Evolutionary conservation across 1,140 invertebrate genomes (phyloP).

Genomic region (Himalopsyche phryganea): DNA sequence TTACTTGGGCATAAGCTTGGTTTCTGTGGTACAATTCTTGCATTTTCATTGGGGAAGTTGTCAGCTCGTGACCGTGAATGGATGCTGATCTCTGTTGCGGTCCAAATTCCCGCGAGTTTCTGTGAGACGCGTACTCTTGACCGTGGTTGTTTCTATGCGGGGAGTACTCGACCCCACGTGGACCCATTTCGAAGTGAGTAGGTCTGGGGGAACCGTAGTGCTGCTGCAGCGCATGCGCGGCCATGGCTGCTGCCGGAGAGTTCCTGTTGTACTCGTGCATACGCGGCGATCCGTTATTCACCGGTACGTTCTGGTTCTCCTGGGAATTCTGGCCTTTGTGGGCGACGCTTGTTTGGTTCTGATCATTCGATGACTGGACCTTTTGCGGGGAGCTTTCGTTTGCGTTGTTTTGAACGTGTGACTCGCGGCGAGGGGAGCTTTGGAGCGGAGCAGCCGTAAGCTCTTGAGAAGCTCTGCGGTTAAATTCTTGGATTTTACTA

Average conservation of each 20-base stretch:
- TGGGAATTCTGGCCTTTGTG: conserved; percentile 7
- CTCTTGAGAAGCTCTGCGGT: conserved; percentile 43
- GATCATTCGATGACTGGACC: conserved; percentile 10
- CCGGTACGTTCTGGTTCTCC: conserved; percentile 36
- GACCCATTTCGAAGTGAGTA: conserved; percentile 51
- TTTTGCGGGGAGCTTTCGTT: conserved; percentile 33
- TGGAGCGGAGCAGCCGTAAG: conserved; percentile 35
- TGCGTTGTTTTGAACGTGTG: conserved; percentile 30
- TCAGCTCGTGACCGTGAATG: conserved; percentile 50
- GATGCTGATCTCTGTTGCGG: conserved; percentile 48
- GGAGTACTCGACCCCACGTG: conserved; percentile 48
- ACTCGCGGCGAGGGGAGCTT: conserved; percentile 27
- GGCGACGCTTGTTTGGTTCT: conserved; percentile 2
- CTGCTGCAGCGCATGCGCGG: conserved; percentile 27
- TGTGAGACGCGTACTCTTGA: conserved; percentile 42
- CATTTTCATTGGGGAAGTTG: conserved; percentile 43
- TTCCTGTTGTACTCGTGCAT: conserved; percentile 25
- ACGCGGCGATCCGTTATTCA: conserved; percentile 23
- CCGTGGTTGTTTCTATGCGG: conserved; percentile 44
- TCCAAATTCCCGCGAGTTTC: conserved; percentile 40
- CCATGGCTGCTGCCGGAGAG: conserved; percentile 12
- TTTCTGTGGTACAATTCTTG: conserved; percentile 42
- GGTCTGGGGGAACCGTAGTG: conserved; percentile 35
- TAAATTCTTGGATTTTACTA: conserved; percentile 49
- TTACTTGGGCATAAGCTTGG: conserved; percentile 38